Base-by-base conservation (phyloP, 2,888 invertebrate genomes). In the Phortica okadai region DNA sequence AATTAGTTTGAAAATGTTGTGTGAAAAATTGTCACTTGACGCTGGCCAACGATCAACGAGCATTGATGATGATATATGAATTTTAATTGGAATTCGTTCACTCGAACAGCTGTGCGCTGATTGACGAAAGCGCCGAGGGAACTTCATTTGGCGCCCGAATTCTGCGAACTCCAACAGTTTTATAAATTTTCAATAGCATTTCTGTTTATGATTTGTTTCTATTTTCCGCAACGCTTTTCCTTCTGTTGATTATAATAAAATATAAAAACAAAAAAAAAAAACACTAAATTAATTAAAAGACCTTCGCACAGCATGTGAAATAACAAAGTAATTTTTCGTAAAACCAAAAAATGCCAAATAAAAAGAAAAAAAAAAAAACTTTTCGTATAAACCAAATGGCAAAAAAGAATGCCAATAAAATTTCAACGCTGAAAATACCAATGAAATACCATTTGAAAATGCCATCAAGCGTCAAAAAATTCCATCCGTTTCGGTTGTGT, bases 401-500 rank as follows among this genome's bases (percentile, higher is more conserved):
- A 73, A 81, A 76, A 81, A 82, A 82, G 21, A 66, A 74, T 84
- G 86, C 83, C 85, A 62, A 62, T 62, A 62, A 62, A 62, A 62
- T 86, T 86, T 80, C 86, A 83, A 84, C 81, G 84, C 78, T 64
- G 73, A 75, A 80, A 64, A 64, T 33, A 8, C 41, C 64, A 64
- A 33, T 64, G 41, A 64, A 64, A 64, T 64, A 64, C 84, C 84
- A 87, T 84, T 72, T 79, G 87, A 85, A 85, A 86, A 86, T 83
- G 86, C 80, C 50, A 50, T 85, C 78, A 69, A 80, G 75, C 83
- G 86, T 78, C 83, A 88, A 83, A 77, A 88, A 89, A 89, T 90
- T 90, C 85, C 85, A 88, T 85, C 7, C 21, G 25, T 21, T 62
- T 33, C 4, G 4, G 33, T 33, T 33, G 33, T 2, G 33, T 33